Percentiles rank a stretch among this genome's conserved stretches.
Conservation (phyloP, 1,140 invertebrate genomes). For the Hermetia illucens region DNA sequence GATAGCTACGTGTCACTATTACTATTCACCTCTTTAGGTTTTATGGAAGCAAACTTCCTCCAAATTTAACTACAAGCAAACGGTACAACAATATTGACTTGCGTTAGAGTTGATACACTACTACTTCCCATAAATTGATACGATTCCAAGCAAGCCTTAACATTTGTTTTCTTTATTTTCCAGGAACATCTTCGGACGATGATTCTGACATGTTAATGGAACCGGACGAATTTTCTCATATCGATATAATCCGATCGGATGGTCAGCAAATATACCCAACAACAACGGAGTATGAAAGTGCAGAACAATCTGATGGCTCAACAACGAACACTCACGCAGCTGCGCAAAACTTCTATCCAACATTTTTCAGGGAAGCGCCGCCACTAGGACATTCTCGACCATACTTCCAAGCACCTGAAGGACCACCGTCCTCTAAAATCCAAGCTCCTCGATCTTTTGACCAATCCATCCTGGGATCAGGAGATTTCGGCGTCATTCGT, state of each 20-base stretch:
- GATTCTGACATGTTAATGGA: slow-evolving; percentile 29
- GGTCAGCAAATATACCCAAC: slow-evolving; percentile 19
- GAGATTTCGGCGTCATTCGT: slow-evolving; percentile 75
- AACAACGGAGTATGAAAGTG: slow-evolving; percentile 1
- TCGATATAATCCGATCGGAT: slow-evolving; percentile 23
- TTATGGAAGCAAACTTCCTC: too few species aligned
- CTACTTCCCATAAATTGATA: too few species aligned
- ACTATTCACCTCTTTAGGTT: too few species aligned
- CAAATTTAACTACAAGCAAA: too few species aligned
- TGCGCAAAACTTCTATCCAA: slow-evolving; percentile 27
- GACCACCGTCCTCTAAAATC: slow-evolving; percentile 1
- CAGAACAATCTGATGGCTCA: slow-evolving; percentile 11
- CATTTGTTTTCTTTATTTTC: slow-evolving; percentile 6
- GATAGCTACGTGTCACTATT: too few species aligned
- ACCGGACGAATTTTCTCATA: slow-evolving; percentile 23
- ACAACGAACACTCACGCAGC: slow-evolving; percentile 8
- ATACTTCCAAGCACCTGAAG: slow-evolving; percentile 14
- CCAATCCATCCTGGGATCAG: slow-evolving; percentile 56
- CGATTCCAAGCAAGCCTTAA: too few species aligned
- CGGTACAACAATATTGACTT: too few species aligned
- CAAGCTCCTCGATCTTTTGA: slow-evolving; percentile 17
- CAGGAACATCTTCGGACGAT: slow-evolving; percentile 26
- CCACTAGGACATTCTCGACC: slow-evolving; percentile 27
- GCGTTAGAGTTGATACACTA: too few species aligned
- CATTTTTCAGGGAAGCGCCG: slow-evolving; percentile 26